These are phyloP conservation scores for Eustalomyia histrio DNA, from an alignment of 2,888 invertebrate species.

Conservation along the genomic window DNA sequence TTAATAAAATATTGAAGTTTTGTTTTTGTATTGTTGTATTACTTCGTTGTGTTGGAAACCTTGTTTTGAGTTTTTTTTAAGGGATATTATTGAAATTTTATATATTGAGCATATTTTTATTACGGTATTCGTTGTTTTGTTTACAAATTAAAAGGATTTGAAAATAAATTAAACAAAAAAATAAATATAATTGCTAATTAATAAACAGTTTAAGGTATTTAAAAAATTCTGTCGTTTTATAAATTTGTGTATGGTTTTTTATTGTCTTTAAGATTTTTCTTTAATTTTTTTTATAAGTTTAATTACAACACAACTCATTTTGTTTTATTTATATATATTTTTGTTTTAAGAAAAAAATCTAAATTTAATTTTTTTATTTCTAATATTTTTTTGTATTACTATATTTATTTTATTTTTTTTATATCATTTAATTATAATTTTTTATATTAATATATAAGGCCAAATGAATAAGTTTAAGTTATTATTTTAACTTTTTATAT, in stretches of 20 bases:
- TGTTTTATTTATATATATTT: constrained; percentile 28
- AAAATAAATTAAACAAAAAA: constrained; percentile 4
- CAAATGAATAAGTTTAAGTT: constrained; percentile 74
- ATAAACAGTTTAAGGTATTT: constrained; percentile 7
- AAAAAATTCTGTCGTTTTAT: constrained; percentile 30
- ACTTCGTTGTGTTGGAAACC: constrained; percentile 71
- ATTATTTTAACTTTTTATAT: constrained; percentile 65
- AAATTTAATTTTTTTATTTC: constrained; percentile 46
- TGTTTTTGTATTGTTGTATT: constrained; percentile 46
- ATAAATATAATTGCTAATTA: neutral
- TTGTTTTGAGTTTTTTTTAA: constrained; percentile 59
- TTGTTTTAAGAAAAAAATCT: constrained; percentile 53
- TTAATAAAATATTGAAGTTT: constrained; percentile 38
- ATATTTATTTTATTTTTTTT: constrained; percentile 31
- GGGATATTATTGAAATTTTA: constrained; percentile 27
- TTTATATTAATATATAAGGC: constrained; percentile 74
- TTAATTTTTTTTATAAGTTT: constrained; percentile 50
- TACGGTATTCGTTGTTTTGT: constrained; percentile 51
- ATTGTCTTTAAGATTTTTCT: constrained; percentile 74
- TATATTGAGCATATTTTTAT: constrained; percentile 38
- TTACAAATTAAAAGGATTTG: neutral
- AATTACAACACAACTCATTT: constrained; percentile 66
- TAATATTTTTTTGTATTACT: constrained; percentile 42
- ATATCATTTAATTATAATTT: constrained; percentile 59
- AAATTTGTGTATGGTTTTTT: constrained; percentile 67